These are phyloP conservation scores for Manduca sexta DNA, from an alignment of 1,140 invertebrate species.

Conservation along the genomic window DNA sequence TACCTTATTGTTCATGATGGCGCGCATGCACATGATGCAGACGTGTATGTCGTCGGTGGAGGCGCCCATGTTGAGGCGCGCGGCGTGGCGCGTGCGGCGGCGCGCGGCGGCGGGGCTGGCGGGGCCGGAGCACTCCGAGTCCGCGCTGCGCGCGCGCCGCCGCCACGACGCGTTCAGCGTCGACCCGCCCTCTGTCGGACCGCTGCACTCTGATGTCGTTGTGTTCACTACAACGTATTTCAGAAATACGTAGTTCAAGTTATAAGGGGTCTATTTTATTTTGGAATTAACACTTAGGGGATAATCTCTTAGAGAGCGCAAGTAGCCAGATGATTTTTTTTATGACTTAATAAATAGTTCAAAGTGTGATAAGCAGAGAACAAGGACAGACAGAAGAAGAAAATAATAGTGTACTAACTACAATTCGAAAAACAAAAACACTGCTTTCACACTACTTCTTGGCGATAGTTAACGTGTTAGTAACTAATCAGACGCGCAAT, in stretches of 20 bases:
- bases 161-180: slow-evolving; percentile 39
- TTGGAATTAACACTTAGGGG: too few species aligned
- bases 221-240: slow-evolving; percentile 55
- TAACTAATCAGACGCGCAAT: too few species aligned
- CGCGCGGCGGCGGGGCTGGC: slow-evolving; percentile 53
- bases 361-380: too few species aligned
- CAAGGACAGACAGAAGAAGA: too few species aligned
- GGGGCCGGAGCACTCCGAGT: slow-evolving; percentile 37
- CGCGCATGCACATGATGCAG: slow-evolving; percentile 98
- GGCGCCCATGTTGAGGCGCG: slow-evolving; percentile 96
- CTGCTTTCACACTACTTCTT: too few species aligned
- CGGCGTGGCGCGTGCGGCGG: slow-evolving; percentile 87
- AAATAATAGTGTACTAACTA: too few species aligned
- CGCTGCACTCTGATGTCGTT: slow-evolving; percentile 57
- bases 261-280: background rate
- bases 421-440: too few species aligned
- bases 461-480: too few species aligned
- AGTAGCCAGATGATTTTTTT: too few species aligned
- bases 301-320: too few species aligned
- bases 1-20: slow-evolving; percentile 99
- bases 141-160: slow-evolving; percentile 40
- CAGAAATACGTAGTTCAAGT: slow-evolving; percentile 2
- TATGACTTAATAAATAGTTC: too few species aligned
- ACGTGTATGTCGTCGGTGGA: slow-evolving; percentile 99
- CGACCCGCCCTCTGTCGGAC: slow-evolving; percentile 27